Base-by-base conservation (phyloP, 2,113 vertebrate species). In the Xenus cinereus region DNA sequence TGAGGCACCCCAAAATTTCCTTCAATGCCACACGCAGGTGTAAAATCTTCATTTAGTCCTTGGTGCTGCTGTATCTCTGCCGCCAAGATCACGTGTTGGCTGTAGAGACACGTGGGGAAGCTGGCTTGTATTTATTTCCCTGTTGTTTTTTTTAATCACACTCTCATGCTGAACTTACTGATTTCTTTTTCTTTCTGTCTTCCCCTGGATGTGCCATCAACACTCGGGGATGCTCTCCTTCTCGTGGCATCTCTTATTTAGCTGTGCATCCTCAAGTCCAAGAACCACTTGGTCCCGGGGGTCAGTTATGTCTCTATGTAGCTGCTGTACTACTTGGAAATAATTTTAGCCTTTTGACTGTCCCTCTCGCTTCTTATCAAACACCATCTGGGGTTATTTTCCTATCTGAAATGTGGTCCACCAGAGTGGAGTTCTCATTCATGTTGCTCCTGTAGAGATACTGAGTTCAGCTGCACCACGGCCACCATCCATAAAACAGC, bases 261-360 rank as follows among this genome's bases (percentile, higher is more conserved):
- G 32, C 12, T 46, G 18, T 10, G 30, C 5, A 7, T 14, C 43
- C 26, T 63, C 67, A 14, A 4, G 6, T 13, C 43, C 48, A 63
- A 80, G 62, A 78, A n/a, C 4, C 3, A 0, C 2, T 1, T 35
- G 24, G 28, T 90, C 64, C 30, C n/a, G 24, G 43, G 5, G 4
- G 18, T 22, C 50, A 60, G 18, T 33, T 45, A 4, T 16, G 60
- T n/a, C 66, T 57, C 26, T 43, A 0, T 0, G 0, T 16, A 24
- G 23, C 84, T 76, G 33, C 60, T 5, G 2, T 3, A 2, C 5
- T 30, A 17, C 27, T 23, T 35, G 15, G 41, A 73, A 78, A 41
- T 62, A 6, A 57, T 16, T 76, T 32, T 19, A 67, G 11, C 20
- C 8, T 62, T 66, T 71, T 24, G 3, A 17, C 28, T 14, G 2